Evolutionary conservation across 2,797 vertebrate species (phyloP), one percentile per base, ranked within the genome.

Genomic region (Micrastur ruficollis): DNA sequence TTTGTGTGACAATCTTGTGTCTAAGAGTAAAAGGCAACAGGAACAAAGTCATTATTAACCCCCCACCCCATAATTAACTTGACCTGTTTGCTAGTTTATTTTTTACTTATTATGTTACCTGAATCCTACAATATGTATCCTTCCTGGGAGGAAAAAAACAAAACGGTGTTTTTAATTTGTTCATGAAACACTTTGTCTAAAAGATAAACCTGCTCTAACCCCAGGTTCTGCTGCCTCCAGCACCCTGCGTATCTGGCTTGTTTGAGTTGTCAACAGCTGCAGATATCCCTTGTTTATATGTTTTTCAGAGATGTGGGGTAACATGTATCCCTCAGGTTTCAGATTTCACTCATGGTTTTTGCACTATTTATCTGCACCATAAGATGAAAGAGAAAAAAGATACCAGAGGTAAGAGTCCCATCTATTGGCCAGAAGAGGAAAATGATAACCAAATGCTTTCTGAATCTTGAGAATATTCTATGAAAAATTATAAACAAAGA

Each of bases 351-450:
- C 68, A 58, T 17, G 21, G 1, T 4, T 66, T 94, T 81, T 79
- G 15, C 58, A 59, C 27, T 75, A 10, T 71, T 84, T 79, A 50
- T 70, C 42, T 59, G 40, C 36, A 15, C 1, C 5, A 50, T 58
- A 20, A 61, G 49, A 90, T 83, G 68, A 89, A 85, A 91, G 58
- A 83, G n/a, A 72, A 18, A 84, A 88, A 58, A 55, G 9, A 85
- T 86, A 81, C 27, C 53, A 90, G 80, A 86, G 49, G 66, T 62
- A 84, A 96, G 95, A 95, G 93, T 90, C 73, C 92, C 95, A 94
- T 62, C 95, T 96, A 75, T 89, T 94, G 94, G 93, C 42, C 86
- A 81, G 49, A 91, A 71, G 42, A 89, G 62, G 68, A 92, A 95
- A 58, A 81, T 13, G 7, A 84, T 63, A 95, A 65, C 2, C 29